Conservation (phyloP, 2,113 vertebrate genomes). For the Esox niger region DNA sequence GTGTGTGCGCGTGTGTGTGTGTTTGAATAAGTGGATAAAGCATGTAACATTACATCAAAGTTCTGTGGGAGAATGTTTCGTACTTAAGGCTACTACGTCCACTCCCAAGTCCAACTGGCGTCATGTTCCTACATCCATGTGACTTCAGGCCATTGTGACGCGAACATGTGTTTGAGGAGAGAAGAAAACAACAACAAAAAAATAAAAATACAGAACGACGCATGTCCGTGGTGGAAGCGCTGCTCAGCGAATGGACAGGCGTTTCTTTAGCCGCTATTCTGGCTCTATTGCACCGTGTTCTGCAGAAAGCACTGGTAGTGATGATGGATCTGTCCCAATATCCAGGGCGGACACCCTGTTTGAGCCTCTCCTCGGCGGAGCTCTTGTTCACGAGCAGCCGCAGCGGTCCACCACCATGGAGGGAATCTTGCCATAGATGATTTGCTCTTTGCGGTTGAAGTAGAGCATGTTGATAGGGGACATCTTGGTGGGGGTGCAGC, state of each 20-base stretch:
- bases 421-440: conserved; percentile 98
- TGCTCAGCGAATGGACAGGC: conserved; percentile 49
- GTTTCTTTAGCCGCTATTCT: conserved; percentile 60
- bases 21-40: conserved; percentile 45
- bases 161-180: conserved; percentile 39
- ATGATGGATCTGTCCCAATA: conserved; percentile 60
- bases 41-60: conserved; percentile 32
- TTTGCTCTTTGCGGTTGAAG: conserved; percentile 96
- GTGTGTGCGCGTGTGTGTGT: conserved; percentile 41
- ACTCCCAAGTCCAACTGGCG: conserved; percentile 44
- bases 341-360: conserved; percentile 39
- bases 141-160: conserved; percentile 48
- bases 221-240: conserved; percentile 47
- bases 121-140: conserved; percentile 45
- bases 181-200: conserved; percentile 15
- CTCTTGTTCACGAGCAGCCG: conserved; percentile 86
- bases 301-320: conserved; percentile 68
- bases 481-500: conserved; percentile 98
- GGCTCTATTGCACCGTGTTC: conserved; percentile 72
- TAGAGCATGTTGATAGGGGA: conserved; percentile 99
- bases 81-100: conserved; percentile 48
- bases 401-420: conserved; percentile 99
- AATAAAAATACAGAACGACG: conserved; percentile 37
- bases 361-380: conserved; percentile 8
- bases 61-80: conserved; percentile 39